Conservation (phyloP, 1,140 invertebrate species). For the Drosophila littoralis region DNA sequence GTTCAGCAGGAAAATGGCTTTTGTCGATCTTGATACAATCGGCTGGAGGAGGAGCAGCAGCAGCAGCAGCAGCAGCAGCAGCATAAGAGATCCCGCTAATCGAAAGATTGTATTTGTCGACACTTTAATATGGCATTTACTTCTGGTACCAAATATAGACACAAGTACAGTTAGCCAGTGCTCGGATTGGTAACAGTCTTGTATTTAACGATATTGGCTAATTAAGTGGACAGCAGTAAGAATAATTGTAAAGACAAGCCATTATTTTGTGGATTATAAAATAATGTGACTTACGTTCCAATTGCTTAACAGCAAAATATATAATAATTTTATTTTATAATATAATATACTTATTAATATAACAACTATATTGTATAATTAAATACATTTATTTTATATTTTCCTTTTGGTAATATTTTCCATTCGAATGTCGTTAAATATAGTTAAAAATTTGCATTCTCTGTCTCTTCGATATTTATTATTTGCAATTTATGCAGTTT, state of each 20-base stretch:
- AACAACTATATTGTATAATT: no score
- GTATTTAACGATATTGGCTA: slow-evolving; percentile 6
- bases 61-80: slow-evolving; percentile 11
- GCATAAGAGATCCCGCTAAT: slow-evolving; percentile 63
- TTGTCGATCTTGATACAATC: slow-evolving; percentile 58
- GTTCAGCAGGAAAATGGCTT: slow-evolving; percentile 65
- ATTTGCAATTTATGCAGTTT: no score
- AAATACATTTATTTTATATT: no score
- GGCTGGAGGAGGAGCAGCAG: slow-evolving; percentile 33
- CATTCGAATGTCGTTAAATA: no score
- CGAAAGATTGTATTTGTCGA: slow-evolving; percentile 53
- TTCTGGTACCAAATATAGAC: slow-evolving; percentile 35
- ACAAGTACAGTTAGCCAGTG: slow-evolving; percentile 36
- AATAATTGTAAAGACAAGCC: slow-evolving; percentile 6
- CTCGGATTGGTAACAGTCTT: background rate
- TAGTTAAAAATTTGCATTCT: no score
- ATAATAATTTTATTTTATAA: no score
- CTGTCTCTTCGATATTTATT: no score
- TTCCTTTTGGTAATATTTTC: no score
- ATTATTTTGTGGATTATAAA: background rate
- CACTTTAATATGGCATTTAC: slow-evolving; percentile 4
- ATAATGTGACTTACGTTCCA: no score
- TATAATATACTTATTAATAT: no score
- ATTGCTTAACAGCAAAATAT: no score
- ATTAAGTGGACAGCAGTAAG: slow-evolving; percentile 9